Evolutionary conservation across 2,113 vertebrate genomes (phyloP), one percentile per base, ranked within the genome.

Genomic region (Smithornis capensis): DNA sequence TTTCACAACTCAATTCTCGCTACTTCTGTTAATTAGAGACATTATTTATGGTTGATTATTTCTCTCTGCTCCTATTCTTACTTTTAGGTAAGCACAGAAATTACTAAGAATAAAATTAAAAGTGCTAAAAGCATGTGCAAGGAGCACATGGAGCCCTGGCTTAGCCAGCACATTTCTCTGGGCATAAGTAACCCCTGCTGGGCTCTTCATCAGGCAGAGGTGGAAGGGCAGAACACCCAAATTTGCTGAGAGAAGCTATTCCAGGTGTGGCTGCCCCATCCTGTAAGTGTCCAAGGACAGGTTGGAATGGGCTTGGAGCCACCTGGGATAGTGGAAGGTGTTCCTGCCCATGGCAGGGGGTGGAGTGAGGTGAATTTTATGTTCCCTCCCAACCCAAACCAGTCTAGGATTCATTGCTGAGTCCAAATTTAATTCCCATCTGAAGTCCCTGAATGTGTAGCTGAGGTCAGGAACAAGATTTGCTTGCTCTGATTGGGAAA

Each of bases 21-120:
- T 42, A 7, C 71, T 86, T 73, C 79, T 71, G 82, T n/a, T 95
- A 94, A 97, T 97, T 95, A 94, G 82, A 7, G 1, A 33, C 2
- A 4, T 49, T 84, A 44, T 86, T 96, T 79, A 33, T 3, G 17
- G 31, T 42, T 90, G 85, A 86, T 96, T 91, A 70, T 92, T 91
- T 87, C 91, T 82, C 6, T 13, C 60, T 22, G 37, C 40, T 67
- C 70, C 89, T 42, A 33, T 86, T 71, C 52, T 78, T 70, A 31
- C 42, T 37, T 45, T 79, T 45, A 89, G 68, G 57, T 38, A 22
- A 71, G 35, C 19, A 25, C 9, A 57, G 38, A 75, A 77, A 81
- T 50, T 42, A 56, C 50, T 16, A 59, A 23, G 28, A 87, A 40
- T 8, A 28, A 68, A 75, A 22, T 8, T 3, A 14, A 57, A 52